Evolutionary conservation across 2,113 vertebrate species (phyloP), one percentile per base, ranked within the genome.

Genomic region (Perca flavescens): DNA sequence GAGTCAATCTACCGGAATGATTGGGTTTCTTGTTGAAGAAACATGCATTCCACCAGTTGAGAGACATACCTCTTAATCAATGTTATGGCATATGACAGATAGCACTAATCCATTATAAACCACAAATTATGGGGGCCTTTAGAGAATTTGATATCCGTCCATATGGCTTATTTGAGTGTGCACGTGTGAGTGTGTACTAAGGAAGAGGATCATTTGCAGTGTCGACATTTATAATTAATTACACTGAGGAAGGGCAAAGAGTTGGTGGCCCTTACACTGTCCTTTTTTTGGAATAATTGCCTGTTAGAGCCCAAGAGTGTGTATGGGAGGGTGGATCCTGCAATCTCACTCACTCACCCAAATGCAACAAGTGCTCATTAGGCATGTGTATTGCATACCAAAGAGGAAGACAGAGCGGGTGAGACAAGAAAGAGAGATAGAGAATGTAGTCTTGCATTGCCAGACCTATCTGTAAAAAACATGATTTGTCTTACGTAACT

Each of bases 241-340:
- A 85, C 73, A 47, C 63, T 58, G 56, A 50, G 22, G 60, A 85
- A 79, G 64, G 69, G 73, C 61, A 68, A 81, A 57, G 71, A 80
- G 68, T 74, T 66, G 61, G 69, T 81, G 82, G 62, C 85, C 85
- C 71, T 62, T 71, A 72, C 72, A 58, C 57, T 63, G 52, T 79
- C 66, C 65, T 79, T 40, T 69, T 73, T 77, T 72, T 77, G 2
- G 60, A 89, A 79, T 86, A 89, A 90, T 90, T 86, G 72, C 80
- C 65, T 76, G 61, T 69, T 80, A 40, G 60, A 80, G 70, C 47
- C 25, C 71, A 65, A 40, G 3, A 56, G 78, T 80, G 67, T 67
- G 77, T 56, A 31, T 3, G 49, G 62, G 47, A 56, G 17, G 43
- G 67, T 46, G 52, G 65, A 66, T 57, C 64, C 72, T 21, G 65